These are phyloP conservation scores for Ursus arctos DNA, from an alignment of 2,113 vertebrate species.

Conservation along the genomic window DNA sequence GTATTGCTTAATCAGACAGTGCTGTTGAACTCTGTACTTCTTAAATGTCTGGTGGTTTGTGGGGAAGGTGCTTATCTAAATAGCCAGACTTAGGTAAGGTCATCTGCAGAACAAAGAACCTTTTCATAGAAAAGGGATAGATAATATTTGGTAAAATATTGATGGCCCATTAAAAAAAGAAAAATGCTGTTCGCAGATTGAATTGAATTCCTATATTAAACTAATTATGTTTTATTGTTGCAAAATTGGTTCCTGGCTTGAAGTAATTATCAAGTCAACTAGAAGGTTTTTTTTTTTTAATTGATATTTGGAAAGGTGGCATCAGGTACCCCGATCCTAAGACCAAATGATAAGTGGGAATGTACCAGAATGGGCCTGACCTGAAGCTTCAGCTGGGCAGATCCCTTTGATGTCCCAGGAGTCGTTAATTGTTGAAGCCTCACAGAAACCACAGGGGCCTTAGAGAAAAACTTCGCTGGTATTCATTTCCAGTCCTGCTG, in stretches of 20 bases:
- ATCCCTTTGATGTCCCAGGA: conserved; percentile 56
- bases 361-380: neutral
- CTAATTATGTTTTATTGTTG: neutral
- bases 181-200: neutral
- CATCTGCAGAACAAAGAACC: neutral
- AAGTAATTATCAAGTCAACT: conserved; percentile 18
- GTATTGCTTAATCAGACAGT: conserved; percentile 9
- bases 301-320: neutral
- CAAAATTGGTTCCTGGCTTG: conserved; percentile 3
- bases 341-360: neutral
- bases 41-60: neutral
- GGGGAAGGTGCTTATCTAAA: neutral
- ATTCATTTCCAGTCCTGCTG: neutral
- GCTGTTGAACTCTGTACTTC: neutral
- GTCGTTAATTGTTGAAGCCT: conserved; percentile 20
- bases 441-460: conserved; percentile 25
- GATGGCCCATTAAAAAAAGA: conserved; percentile 2
- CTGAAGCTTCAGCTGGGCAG: neutral
- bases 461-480: neutral
- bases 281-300: neutral
- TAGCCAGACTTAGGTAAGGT: conserved; percentile 3
- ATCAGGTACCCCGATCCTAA: neutral
- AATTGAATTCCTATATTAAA: conserved; percentile 21
- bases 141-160: neutral
- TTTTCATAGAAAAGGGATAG: neutral